Percentiles rank a stretch among this genome's conserved stretches.
Evolutionary conservation across 2,888 invertebrate genomes (phyloP).

Genomic region (Epistrophe grossulariae): DNA sequence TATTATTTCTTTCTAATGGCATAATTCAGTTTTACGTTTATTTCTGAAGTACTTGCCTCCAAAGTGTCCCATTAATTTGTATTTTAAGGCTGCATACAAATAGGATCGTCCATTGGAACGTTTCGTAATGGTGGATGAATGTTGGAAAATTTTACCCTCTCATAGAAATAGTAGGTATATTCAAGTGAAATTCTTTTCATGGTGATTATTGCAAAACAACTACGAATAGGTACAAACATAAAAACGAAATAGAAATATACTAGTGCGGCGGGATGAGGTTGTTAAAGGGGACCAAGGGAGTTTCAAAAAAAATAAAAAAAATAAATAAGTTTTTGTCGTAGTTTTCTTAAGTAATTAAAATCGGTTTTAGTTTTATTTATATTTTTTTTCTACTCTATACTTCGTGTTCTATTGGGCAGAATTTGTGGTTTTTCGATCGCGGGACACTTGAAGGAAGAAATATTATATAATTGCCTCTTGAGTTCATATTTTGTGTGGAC

Average conservation of each 20-base stretch:
- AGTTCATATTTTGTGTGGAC: constrained; percentile 53
- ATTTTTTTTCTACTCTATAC: not conserved
- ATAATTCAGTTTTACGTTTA: constrained; percentile 76
- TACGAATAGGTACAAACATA: constrained; percentile 7
- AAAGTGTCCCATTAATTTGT: constrained; percentile 75
- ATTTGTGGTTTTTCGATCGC: constrained; percentile 59
- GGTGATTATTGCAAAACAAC: constrained; percentile 50
- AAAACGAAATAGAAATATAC: constrained; percentile 32
- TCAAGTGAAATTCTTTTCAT: constrained; percentile 74
- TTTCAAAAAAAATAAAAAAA: not conserved
- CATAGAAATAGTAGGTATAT: constrained; percentile 43
- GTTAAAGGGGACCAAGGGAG: not conserved
- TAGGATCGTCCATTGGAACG: constrained; percentile 40
- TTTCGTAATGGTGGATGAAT: not conserved
- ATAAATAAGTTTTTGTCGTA: constrained; percentile 64
- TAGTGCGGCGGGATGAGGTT: too few relatives aligned
- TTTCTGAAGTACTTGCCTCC: constrained; percentile 71
- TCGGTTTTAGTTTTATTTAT: constrained; percentile 32
- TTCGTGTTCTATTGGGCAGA: constrained; percentile 34
- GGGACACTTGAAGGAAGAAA: constrained; percentile 66
- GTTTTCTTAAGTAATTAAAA: constrained; percentile 75
- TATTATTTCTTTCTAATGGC: constrained; percentile 75
- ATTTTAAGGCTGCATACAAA: constrained; percentile 61
- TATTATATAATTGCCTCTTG: constrained; percentile 70
- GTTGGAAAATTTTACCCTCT: constrained; percentile 22